A percentile compares a stretch with the other conserved stretches of the same genome.
phyloP scores from a whole-genome alignment of 2,888 invertebrate genomes.

The Neoitamus cyanurus region DNA sequence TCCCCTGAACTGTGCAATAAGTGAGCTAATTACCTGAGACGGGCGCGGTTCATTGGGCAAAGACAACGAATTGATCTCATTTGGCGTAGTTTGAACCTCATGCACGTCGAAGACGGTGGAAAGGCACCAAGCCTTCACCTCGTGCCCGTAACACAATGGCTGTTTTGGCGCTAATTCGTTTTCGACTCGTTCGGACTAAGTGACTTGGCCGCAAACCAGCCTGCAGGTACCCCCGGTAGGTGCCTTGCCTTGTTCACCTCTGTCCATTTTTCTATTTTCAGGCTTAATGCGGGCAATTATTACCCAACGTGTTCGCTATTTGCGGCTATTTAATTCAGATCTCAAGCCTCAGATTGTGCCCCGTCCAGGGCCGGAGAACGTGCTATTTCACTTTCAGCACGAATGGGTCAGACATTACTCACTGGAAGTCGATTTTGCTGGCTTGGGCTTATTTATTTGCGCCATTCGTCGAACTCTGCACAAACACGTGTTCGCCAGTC shows the following conservation, averaged over 20 bases:
- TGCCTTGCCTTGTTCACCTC: not conserved
- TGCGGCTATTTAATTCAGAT: conserved; percentile 20
- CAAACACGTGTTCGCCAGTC: not conserved
- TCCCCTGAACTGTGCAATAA: not conserved
- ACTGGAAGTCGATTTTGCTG: conserved; percentile 14
- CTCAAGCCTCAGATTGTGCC: conserved; percentile 8
- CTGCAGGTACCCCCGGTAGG: not conserved
- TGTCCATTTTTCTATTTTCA: not conserved
- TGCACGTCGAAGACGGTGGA: not conserved
- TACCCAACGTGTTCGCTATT: conserved; percentile 13
- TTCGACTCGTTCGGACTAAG: not conserved
- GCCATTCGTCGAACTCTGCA: conserved; percentile 20
- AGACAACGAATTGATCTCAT: conserved; percentile 10
- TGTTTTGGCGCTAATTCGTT: not conserved
- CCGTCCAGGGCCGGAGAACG: not conserved
- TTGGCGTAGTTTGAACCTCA: not conserved
- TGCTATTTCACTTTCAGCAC: conserved; percentile 23
- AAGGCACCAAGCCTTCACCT: not conserved
- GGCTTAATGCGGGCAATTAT: conserved; percentile 6
- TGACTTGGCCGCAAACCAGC: not conserved
- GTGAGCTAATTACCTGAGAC: not conserved
- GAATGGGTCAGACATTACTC: conserved; percentile 25
- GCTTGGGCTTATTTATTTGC: conserved; percentile 22
- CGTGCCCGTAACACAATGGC: not conserved
- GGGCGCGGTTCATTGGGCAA: conserved; percentile 20